Evolutionary conservation across 2,113 vertebrate genomes (phyloP).

Genomic region (Arizona elegans): DNA sequence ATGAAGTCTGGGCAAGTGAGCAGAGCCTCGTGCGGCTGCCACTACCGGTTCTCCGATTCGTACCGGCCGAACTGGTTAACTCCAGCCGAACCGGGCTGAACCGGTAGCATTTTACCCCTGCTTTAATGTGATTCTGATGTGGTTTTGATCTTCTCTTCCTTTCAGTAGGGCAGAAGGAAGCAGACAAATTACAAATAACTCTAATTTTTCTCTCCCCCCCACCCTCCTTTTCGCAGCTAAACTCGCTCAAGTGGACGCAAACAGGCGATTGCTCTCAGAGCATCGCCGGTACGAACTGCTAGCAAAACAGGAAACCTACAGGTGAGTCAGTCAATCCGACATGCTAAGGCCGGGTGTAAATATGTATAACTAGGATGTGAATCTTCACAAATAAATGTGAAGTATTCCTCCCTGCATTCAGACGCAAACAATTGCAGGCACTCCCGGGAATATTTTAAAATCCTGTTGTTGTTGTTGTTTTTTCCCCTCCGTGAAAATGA

Average conservation of each 20-base stretch:
- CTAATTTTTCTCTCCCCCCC: rapidly evolving
- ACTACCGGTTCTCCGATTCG: too few relatives aligned
- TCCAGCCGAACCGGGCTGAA: too few relatives aligned
- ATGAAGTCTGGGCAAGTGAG: too few relatives aligned
- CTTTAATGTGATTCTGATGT: too few relatives aligned
- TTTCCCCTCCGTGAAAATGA: background rate
- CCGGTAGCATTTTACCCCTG: too few relatives aligned
- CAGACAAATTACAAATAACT: background rate
- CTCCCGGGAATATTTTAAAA: background rate
- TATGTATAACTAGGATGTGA: background rate
- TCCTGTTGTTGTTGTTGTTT: background rate
- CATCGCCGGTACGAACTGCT: background rate
- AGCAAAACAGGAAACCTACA: background rate
- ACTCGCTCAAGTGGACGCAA: background rate
- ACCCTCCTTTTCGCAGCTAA: background rate
- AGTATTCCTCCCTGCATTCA: background rate
- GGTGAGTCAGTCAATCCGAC: background rate
- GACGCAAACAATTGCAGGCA: background rate
- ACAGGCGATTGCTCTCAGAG: background rate
- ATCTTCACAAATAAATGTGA: background rate
- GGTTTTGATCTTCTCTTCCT: too few relatives aligned
- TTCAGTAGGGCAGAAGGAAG: too few relatives aligned
- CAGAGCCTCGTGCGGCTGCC: too few relatives aligned
- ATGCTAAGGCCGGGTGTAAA: background rate
- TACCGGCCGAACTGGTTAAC: too few relatives aligned